Percentiles rank a stretch among this genome's conserved stretches.
Evolutionary conservation across 1,140 invertebrate species (phyloP).

Genomic region (Drosophila pseudoobscura): DNA sequence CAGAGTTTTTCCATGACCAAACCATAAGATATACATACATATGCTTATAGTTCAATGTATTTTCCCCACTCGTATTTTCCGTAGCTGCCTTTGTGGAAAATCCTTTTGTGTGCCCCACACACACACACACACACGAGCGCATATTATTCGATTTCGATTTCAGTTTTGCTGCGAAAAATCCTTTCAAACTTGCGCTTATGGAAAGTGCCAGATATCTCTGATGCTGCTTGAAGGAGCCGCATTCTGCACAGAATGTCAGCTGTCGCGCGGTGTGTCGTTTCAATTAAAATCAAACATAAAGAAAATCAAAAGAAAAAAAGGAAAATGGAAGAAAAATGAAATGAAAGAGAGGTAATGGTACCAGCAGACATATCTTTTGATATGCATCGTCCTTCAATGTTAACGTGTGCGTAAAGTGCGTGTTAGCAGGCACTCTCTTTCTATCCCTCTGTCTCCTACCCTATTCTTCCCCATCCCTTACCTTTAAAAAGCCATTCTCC

Average conservation of each 20-base stretch:
- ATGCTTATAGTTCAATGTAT: conserved; percentile 52
- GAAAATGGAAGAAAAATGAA: conserved; percentile 21
- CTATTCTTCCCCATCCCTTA: conserved; percentile 18
- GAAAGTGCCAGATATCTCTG: conserved; percentile 21
- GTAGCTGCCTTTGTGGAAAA: conserved; percentile 49
- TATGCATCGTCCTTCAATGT: conserved; percentile 49
- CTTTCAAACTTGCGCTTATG: conserved; percentile 54
- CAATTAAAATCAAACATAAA: conserved; percentile 74
- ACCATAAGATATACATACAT: conserved; percentile 8
- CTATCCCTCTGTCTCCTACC: conserved; percentile 2
- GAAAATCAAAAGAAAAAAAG: not conserved
- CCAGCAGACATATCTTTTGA: conserved; percentile 40
- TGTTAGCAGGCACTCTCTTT: conserved; percentile 23
- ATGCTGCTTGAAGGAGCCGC: not conserved
- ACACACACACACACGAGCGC: conserved; percentile 4
- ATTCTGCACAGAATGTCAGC: conserved; percentile 44
- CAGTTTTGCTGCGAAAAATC: conserved; percentile 54
- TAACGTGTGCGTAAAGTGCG: conserved; percentile 61
- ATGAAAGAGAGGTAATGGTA: not conserved
- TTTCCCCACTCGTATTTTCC: conserved; percentile 18
- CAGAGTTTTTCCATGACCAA: not conserved
- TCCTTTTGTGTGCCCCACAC: conserved; percentile 34
- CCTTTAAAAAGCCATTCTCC: conserved; percentile 27
- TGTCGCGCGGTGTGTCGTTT: conserved; percentile 56
- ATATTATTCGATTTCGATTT: conserved; percentile 66